These are phyloP conservation scores for Sphaerodactylus townsendi DNA, from an alignment of 2,113 vertebrate species.

Conservation along the genomic window DNA sequence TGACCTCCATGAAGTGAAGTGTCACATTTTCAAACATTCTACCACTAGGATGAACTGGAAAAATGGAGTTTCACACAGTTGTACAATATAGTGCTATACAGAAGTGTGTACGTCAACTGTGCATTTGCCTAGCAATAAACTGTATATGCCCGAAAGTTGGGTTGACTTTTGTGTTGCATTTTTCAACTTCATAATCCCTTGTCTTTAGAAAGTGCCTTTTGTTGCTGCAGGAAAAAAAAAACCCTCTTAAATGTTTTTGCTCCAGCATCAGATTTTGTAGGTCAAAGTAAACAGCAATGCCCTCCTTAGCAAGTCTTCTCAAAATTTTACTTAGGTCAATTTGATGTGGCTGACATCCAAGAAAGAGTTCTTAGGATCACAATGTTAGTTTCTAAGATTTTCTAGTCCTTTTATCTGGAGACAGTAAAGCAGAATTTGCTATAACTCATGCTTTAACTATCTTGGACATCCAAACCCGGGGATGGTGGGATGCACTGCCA, in stretches of 20 bases:
- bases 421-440: not conserved
- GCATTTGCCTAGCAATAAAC: not conserved
- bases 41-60: not conserved
- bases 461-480: too few relatives aligned
- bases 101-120: not conserved
- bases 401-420: not conserved
- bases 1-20: not conserved
- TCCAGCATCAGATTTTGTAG: not conserved
- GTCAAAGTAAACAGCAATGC: not conserved
- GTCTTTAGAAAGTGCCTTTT: not conserved
- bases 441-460: not conserved
- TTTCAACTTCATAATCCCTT: not conserved
- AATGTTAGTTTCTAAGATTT: not conserved
- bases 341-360: too few relatives aligned
- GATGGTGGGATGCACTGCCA: too few relatives aligned
- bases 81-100: not conserved
- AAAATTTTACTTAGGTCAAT: too few relatives aligned
- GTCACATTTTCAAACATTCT: not conserved
- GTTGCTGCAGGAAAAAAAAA: too few relatives aligned
- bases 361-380: too few relatives aligned
- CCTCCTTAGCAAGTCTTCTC: too few relatives aligned
- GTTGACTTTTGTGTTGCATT: not conserved
- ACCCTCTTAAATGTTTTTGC: not conserved
- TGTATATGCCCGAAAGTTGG: not conserved
- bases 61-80: not conserved